Conservation (phyloP, 2,113 vertebrate species). For the Chaetodon auriga region DNA sequence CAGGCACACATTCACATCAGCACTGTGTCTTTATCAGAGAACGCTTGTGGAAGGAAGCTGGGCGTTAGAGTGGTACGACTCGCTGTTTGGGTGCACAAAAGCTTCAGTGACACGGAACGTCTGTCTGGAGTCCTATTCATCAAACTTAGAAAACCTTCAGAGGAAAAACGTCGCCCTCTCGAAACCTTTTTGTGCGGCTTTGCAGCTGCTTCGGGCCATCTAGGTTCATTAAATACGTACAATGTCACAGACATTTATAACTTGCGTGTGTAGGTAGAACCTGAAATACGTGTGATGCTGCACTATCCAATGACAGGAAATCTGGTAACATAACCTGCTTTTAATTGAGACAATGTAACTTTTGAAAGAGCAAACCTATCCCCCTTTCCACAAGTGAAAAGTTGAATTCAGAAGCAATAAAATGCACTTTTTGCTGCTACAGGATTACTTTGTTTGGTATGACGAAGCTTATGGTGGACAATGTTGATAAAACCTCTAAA, state of each 20-base stretch:
- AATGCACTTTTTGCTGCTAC: not conserved
- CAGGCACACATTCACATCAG: conserved; percentile 12
- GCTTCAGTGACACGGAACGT: conserved; percentile 62
- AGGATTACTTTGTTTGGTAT: too few relatives aligned
- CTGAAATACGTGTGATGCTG: not conserved
- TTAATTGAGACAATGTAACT: not conserved
- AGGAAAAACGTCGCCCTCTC: conserved; percentile 37
- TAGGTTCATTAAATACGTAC: conserved; percentile 44
- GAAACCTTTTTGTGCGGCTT: conserved; percentile 28
- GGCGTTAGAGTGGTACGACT: not conserved
- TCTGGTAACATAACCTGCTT: not conserved
- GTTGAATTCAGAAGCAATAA: not conserved
- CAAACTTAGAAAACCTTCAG: conserved; percentile 28
- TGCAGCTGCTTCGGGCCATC: conserved; percentile 49
- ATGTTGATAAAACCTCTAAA: not conserved
- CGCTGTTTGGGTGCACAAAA: conserved; percentile 45
- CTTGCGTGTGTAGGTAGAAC: conserved; percentile 7
- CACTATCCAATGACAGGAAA: conserved; percentile 1
- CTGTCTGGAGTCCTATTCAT: conserved; percentile 56
- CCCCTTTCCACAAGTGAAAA: not conserved
- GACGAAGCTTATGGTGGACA: not conserved
- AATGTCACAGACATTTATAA: conserved; percentile 45
- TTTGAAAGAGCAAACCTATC: not conserved
- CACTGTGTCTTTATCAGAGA: conserved; percentile 19
- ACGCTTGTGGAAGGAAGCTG: not conserved